These are phyloP conservation scores for Drosophila ananassae DNA, from an alignment of 1,140 invertebrate species.

Conservation along the genomic window DNA sequence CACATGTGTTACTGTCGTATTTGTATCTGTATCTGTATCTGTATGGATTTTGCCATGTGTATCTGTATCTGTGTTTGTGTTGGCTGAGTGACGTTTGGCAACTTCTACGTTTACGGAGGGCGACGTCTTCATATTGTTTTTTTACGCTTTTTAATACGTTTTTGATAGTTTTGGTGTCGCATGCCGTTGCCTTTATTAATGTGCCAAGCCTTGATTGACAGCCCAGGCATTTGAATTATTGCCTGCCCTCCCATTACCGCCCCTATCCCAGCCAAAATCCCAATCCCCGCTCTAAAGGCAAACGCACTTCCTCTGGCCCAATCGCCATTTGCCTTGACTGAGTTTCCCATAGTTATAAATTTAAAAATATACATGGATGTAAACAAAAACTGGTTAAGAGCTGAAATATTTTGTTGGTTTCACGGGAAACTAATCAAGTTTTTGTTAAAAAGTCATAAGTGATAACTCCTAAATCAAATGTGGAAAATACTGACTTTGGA, in stretches of 20 bases:
- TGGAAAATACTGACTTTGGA: too few relatives aligned
- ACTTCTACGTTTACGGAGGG: slow-evolving; percentile 37
- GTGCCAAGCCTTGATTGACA: slow-evolving; percentile 48
- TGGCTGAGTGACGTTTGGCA: slow-evolving; percentile 56
- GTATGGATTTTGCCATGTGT: not conserved
- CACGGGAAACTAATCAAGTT: slow-evolving; percentile 1
- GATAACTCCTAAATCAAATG: not conserved
- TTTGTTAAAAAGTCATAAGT: not conserved
- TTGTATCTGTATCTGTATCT: not conserved
- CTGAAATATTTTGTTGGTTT: not conserved
- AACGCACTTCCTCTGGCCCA: slow-evolving; percentile 25
- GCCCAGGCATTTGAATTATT: slow-evolving; percentile 19
- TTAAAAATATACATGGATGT: not conserved
- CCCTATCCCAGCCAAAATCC: not conserved
- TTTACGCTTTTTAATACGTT: slow-evolving; percentile 46
- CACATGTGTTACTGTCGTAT: slow-evolving; percentile 6
- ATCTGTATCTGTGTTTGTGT: slow-evolving; percentile 5
- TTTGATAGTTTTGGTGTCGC: slow-evolving; percentile 49
- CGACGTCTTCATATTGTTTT: slow-evolving; percentile 39
- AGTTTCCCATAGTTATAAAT: slow-evolving; percentile 3
- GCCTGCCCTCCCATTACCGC: not conserved
- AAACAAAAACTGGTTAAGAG: not conserved
- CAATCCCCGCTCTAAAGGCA: slow-evolving; percentile 10
- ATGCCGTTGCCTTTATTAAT: slow-evolving; percentile 48
- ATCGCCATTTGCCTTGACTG: slow-evolving; percentile 12